Evolutionary conservation across 1,140 invertebrate genomes (phyloP).

Genomic region (Gyrodactylus bullatarudis): DNA sequence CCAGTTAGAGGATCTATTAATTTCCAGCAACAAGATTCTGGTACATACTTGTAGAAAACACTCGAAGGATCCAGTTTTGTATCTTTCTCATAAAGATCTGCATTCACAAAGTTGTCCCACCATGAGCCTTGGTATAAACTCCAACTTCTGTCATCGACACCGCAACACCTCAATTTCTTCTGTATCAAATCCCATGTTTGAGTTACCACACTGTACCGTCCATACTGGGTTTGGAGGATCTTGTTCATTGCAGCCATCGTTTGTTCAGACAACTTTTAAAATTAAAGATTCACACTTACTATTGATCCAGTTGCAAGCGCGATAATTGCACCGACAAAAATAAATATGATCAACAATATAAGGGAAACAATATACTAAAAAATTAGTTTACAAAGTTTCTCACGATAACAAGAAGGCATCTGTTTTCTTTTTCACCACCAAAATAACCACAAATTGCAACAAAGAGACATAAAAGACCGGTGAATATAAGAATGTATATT

Average conservation of each 20-base stretch:
- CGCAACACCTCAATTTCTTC: conserved; percentile 3
- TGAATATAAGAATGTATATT: neutral
- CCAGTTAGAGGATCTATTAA: neutral
- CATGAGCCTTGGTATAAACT: neutral
- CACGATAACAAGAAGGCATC: neutral
- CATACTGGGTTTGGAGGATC: neutral
- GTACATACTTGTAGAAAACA: conserved; percentile 1
- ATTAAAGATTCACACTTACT: neutral
- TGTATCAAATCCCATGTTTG: neutral
- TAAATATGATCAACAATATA: neutral
- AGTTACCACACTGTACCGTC: neutral
- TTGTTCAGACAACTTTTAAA: neutral
- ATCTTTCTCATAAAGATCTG: neutral
- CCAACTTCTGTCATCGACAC: neutral
- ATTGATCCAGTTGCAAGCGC: neutral
- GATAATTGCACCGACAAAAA: neutral
- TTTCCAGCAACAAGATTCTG: conserved; percentile 3
- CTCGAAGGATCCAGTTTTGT: neutral
- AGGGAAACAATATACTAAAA: neutral
- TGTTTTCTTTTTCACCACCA: neutral
- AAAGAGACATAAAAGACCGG: neutral
- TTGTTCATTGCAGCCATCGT: neutral
- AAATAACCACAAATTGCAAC: neutral
- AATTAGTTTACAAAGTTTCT: neutral
- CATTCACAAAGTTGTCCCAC: neutral